A percentile compares a stretch with the other conserved stretches of the same genome.
These are phyloP conservation scores for Andrena minutula DNA, from an alignment of 2,888 invertebrate genomes.

Conservation along the genomic window DNA sequence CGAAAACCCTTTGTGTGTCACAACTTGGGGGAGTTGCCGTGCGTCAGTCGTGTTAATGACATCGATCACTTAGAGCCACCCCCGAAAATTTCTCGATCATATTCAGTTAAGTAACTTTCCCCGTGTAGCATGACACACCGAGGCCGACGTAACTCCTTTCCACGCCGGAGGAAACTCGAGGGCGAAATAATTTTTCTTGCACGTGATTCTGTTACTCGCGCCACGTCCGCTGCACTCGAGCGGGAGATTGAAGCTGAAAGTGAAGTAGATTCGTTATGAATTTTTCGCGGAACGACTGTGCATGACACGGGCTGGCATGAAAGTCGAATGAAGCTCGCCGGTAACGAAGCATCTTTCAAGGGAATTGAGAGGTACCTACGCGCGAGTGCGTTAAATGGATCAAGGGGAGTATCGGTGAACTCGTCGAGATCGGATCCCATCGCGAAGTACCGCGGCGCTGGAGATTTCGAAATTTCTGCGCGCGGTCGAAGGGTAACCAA, in stretches of 20 bases:
- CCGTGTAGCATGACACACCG: neutral
- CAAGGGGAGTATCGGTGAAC: neutral
- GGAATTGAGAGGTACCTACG: neutral
- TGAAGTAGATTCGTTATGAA: neutral
- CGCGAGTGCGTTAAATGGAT: neutral
- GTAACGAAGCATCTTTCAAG: neutral
- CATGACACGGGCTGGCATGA: neutral
- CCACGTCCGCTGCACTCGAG: too few relatives aligned
- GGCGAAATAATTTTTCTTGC: too few relatives aligned
- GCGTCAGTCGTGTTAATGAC: neutral
- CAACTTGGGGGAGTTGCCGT: neutral
- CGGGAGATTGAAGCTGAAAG: too few relatives aligned
- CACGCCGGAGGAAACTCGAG: too few relatives aligned
- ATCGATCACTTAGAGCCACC: neutral
- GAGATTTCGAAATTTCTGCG: constrained; percentile 11
- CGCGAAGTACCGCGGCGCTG: neutral
- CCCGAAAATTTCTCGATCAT: neutral
- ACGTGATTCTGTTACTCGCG: too few relatives aligned
- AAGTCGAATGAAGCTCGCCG: neutral
- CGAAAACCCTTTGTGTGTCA: neutral
- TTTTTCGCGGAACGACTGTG: neutral
- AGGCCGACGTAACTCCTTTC: too few relatives aligned
- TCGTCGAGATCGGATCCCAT: neutral
- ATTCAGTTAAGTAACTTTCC: neutral
- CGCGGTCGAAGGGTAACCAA: neutral